Percentiles rank a stretch among this genome's conserved stretches.
phyloP scores from a whole-genome alignment of 2,797 vertebrate species.

The Gadopsis bispinosus region DNA sequence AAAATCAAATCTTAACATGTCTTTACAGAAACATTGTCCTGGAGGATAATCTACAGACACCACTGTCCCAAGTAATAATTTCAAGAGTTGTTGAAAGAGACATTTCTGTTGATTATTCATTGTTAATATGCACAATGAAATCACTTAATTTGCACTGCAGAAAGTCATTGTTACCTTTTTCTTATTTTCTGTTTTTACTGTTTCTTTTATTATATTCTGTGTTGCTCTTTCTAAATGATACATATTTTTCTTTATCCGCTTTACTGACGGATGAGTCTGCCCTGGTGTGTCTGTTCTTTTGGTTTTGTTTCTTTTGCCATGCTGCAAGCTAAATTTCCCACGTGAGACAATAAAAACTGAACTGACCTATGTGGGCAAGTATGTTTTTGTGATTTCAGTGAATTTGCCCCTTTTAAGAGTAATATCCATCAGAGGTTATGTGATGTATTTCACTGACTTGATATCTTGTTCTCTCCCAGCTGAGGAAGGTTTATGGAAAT shows the following conservation, averaged over 20 bases:
- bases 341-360: background rate
- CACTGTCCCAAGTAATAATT: background rate
- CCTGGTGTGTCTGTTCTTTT: constrained; percentile 1
- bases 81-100: background rate
- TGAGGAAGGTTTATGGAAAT: constrained; percentile 78
- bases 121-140: background rate
- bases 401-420: background rate
- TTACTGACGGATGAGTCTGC: background rate
- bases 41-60: background rate
- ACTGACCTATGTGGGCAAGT: background rate
- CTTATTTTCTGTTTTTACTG: background rate
- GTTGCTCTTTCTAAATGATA: background rate
- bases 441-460: background rate
- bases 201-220: background rate
- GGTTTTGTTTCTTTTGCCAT: background rate
- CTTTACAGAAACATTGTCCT: background rate
- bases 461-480: constrained; percentile 52
- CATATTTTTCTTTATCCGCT: constrained; percentile 6
- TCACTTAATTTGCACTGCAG: background rate
- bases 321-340: background rate
- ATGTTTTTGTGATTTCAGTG: background rate
- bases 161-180: background rate
- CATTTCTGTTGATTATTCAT: background rate
- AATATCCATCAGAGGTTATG: background rate
- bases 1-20: background rate